Conservation (phyloP, 2,113 vertebrate species). For the Mugil cephalus region DNA sequence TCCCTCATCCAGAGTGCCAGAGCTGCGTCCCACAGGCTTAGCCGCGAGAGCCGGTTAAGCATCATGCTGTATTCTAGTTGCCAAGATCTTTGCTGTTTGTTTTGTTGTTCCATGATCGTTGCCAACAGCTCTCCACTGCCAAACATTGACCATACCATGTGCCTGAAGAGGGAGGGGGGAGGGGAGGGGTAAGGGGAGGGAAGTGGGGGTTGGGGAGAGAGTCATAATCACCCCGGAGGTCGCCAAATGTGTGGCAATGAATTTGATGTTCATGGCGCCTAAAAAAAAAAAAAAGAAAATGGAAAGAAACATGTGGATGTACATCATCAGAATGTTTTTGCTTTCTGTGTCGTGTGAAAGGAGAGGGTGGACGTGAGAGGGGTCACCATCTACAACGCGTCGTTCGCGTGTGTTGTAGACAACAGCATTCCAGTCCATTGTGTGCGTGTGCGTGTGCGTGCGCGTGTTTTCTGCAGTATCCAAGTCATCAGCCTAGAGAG, state of each 20-base stretch:
- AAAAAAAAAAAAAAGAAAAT: constrained; percentile 21
- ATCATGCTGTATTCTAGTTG: constrained; percentile 62
- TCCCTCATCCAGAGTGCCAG: constrained; percentile 58
- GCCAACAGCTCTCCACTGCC: constrained; percentile 85
- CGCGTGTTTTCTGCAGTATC: constrained; percentile 50
- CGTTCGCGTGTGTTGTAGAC: constrained; percentile 72
- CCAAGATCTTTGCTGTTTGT: constrained; percentile 62
- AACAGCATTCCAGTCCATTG: constrained; percentile 79
- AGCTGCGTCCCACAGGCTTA: constrained; percentile 54
- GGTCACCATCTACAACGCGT: constrained; percentile 72
- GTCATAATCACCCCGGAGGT: constrained; percentile 52
- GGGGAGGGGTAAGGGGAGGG: background rate
- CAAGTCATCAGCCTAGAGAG: constrained; percentile 66
- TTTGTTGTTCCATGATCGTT: constrained; percentile 72
- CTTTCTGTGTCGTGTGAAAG: constrained; percentile 56
- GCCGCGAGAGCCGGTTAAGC: constrained; percentile 37
- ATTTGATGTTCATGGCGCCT: constrained; percentile 72
- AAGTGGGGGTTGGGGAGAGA: background rate
- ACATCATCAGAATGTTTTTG: constrained; percentile 68
- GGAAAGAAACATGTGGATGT: constrained; percentile 53
- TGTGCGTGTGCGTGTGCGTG: constrained; percentile 47
- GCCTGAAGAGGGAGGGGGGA: constrained; percentile 65
- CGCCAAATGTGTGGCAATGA: constrained; percentile 71
- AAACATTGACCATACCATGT: constrained; percentile 82
- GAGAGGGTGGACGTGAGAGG: constrained; percentile 48